Evolutionary conservation across 2,888 invertebrate genomes (phyloP).

Genomic region (Aproaerema taeniolella): DNA sequence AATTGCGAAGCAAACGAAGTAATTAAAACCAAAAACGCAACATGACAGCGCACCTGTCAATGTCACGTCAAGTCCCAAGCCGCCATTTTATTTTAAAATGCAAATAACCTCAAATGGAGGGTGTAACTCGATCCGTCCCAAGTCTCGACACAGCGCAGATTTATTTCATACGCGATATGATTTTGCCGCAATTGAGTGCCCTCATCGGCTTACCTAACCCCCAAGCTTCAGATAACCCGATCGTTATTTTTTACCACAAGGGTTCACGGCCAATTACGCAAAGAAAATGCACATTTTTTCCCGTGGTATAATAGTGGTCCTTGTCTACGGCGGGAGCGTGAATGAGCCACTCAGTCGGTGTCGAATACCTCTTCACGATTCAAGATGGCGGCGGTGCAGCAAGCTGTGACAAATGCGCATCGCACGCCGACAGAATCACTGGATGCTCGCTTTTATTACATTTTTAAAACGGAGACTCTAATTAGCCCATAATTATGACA

Average conservation of each 20-base stretch:
- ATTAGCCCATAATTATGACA: conserved; percentile 26
- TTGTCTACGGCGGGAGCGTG: conserved; percentile 45
- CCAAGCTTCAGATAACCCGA: conserved; percentile 33
- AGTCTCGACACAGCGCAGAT: conserved; percentile 54
- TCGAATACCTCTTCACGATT: conserved; percentile 53
- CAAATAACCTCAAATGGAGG: conserved; percentile 67
- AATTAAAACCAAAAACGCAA: conserved; percentile 40
- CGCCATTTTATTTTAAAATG: conserved; percentile 66
- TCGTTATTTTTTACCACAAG: conserved; percentile 35
- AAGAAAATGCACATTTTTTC: conserved; percentile 54
- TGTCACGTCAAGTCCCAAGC: conserved; percentile 59
- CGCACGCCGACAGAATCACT: conserved; percentile 18
- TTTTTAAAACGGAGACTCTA: conserved; percentile 24
- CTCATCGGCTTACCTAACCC: conserved; percentile 26
- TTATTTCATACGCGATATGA: conserved; percentile 71
- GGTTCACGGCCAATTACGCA: conserved; percentile 55
- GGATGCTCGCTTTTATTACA: conserved; percentile 16
- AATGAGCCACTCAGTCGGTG: conserved; percentile 62
- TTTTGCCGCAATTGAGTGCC: conserved; percentile 62
- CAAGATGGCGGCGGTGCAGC: conserved; percentile 55
- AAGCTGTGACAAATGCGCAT: conserved; percentile 52
- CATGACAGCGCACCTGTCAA: conserved; percentile 60
- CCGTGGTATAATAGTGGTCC: conserved; percentile 41
- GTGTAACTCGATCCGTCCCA: conserved; percentile 63
- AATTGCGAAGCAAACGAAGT: conserved; percentile 32